A percentile compares a stretch with the other conserved stretches of the same genome.
phyloP scores from a whole-genome alignment of 2,797 vertebrate species.

The Gymnoscopelus microlampas region DNA sequence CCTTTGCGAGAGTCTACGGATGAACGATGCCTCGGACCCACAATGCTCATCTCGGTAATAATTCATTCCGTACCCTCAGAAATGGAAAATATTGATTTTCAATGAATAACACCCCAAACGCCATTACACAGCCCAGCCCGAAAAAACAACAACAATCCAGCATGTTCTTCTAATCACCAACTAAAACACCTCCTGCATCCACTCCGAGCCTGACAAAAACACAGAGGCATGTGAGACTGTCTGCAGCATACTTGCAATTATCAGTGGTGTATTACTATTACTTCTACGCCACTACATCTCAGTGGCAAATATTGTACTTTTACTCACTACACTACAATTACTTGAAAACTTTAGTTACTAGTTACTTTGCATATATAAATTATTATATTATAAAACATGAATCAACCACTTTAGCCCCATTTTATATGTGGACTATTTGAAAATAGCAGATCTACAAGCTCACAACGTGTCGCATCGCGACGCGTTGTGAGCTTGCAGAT shows the following conservation, averaged over 20 bases:
- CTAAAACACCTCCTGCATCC: conserved; percentile 29
- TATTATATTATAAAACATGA: too few relatives aligned
- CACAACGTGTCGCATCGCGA: too few relatives aligned
- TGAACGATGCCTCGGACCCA: conserved; percentile 67
- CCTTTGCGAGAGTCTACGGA: conserved; percentile 72
- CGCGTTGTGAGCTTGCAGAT: too few relatives aligned
- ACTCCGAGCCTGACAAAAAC: conserved; percentile 38
- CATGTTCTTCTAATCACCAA: neutral
- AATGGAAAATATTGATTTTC: conserved; percentile 82
- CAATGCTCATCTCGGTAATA: conserved; percentile 75
- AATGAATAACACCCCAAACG: conserved; percentile 72
- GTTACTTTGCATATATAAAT: too few relatives aligned
- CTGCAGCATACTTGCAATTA: conserved; percentile 7
- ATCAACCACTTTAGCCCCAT: too few relatives aligned
- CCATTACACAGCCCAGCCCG: conserved; percentile 45
- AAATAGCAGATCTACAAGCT: too few relatives aligned
- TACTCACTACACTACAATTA: too few relatives aligned
- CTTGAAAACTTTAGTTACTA: too few relatives aligned
- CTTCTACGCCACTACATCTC: too few relatives aligned
- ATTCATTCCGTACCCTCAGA: conserved; percentile 77
- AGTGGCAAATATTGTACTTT: too few relatives aligned
- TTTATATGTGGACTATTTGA: conserved; percentile 15
- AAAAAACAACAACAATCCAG: conserved; percentile 49
- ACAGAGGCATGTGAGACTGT: conserved; percentile 22
- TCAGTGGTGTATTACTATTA: neutral